Conservation (phyloP, 2,113 vertebrate species). For the Trogon melanurus region DNA sequence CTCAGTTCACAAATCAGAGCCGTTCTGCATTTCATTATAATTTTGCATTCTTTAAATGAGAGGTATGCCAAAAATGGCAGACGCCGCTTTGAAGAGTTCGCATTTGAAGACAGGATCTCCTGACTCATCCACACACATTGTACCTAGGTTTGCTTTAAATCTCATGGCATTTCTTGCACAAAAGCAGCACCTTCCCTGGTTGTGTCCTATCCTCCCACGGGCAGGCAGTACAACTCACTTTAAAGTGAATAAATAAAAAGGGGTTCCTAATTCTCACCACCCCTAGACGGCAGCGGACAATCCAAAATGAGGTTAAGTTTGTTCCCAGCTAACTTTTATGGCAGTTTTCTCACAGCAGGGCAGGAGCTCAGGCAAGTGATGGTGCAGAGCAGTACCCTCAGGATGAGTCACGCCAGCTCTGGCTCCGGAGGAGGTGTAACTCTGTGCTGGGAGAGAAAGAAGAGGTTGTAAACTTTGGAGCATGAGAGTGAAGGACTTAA, state of each 20-base stretch:
- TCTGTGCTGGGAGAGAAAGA: background rate
- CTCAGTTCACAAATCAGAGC: background rate
- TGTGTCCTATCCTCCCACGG: background rate
- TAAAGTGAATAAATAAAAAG: background rate
- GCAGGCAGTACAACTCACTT: background rate
- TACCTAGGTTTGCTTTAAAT: background rate
- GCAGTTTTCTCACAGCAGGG: conserved; percentile 8
- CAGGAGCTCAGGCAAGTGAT: background rate
- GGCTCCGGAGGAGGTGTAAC: background rate
- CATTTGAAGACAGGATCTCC: background rate
- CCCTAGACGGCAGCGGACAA: background rate
- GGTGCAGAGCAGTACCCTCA: background rate
- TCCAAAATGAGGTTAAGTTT: background rate
- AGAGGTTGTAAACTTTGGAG: conserved; percentile 16
- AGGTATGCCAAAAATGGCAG: background rate
- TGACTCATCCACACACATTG: background rate
- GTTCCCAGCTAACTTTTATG: background rate
- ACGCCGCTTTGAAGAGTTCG: background rate
- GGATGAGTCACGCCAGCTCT: background rate
- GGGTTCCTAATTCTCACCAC: accelerated
- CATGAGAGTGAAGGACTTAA: background rate
- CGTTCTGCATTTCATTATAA: background rate
- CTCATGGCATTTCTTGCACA: background rate
- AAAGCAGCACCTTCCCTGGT: background rate
- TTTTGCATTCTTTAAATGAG: background rate